Conservation (phyloP, 1,140 invertebrate genomes). For the Meloidogyne hapla region DNA sequence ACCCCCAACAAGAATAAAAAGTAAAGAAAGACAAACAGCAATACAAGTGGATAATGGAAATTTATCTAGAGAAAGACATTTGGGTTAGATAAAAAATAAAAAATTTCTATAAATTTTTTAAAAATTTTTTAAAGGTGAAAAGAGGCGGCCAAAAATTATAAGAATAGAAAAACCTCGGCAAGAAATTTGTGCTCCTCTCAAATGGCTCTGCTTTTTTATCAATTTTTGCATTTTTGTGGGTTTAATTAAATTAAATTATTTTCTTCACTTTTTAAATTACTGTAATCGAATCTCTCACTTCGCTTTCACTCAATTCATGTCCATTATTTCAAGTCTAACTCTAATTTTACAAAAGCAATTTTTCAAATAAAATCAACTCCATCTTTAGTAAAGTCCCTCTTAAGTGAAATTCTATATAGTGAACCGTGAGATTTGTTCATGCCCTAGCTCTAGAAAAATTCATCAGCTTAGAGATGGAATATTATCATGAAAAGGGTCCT, state of each 20-base stretch:
- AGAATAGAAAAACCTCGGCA: constrained; percentile 52
- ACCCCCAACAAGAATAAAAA: background rate
- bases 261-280: background rate
- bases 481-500: too few relatives aligned
- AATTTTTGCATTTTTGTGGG: constrained; percentile 64
- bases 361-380: too few relatives aligned
- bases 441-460: too few relatives aligned
- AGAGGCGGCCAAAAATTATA: background rate
- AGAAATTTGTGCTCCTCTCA: constrained; percentile 62
- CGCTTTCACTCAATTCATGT: too few relatives aligned
- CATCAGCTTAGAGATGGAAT: too few relatives aligned
- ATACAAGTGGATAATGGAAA: background rate
- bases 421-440: too few relatives aligned
- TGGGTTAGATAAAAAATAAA: too few relatives aligned
- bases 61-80: background rate
- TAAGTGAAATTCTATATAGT: too few relatives aligned
- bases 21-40: constrained; percentile 5
- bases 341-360: too few relatives aligned
- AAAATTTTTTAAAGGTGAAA: background rate
- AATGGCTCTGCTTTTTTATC: constrained; percentile 61
- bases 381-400: too few relatives aligned
- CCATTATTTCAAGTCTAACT: too few relatives aligned
- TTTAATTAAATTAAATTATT: constrained; percentile 20
- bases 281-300: background rate
- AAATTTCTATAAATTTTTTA: constrained; percentile 3